phyloP scores from a whole-genome alignment of 2,113 vertebrate species.

The Aphelocoma coerulescens region DNA sequence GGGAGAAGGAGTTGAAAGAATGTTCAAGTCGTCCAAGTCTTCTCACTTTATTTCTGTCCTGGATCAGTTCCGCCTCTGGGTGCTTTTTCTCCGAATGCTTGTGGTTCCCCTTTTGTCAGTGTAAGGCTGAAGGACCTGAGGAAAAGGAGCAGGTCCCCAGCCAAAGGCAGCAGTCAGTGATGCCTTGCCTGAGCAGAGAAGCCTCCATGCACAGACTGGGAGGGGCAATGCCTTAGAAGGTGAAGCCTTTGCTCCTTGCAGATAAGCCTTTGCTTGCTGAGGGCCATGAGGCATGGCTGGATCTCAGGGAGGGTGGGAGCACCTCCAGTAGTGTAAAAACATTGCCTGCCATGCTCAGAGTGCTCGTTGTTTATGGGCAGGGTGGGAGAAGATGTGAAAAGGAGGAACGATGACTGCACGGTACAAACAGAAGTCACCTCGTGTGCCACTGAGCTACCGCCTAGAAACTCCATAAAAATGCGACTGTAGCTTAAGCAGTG shows the following conservation, averaged over 20 bases:
- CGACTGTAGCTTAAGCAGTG: neutral
- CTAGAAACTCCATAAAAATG: neutral
- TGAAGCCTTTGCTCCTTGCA: neutral
- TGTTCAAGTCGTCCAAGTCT: neutral
- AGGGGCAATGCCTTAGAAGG: neutral
- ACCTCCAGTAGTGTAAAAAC: neutral
- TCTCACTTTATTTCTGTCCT: neutral
- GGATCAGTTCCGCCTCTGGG: neutral
- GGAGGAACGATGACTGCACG: neutral
- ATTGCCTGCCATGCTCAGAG: neutral
- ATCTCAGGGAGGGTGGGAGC: neutral
- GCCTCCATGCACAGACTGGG: neutral
- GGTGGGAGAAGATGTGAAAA: neutral
- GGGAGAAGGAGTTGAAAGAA: neutral
- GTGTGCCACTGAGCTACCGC: neutral
- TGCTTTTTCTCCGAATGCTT: neutral
- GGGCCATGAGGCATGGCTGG: neutral
- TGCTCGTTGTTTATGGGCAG: fast-evolving
- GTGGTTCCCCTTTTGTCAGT: fast-evolving
- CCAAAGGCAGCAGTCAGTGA: neutral
- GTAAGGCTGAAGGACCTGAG: neutral
- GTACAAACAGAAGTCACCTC: neutral
- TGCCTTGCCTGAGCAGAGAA: neutral
- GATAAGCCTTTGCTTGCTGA: fast-evolving
- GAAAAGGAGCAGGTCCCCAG: neutral